Percentiles rank a stretch among this genome's conserved stretches.
phyloP scores from a whole-genome alignment of 2,113 vertebrate species.

The Bothrops jararaca region DNA sequence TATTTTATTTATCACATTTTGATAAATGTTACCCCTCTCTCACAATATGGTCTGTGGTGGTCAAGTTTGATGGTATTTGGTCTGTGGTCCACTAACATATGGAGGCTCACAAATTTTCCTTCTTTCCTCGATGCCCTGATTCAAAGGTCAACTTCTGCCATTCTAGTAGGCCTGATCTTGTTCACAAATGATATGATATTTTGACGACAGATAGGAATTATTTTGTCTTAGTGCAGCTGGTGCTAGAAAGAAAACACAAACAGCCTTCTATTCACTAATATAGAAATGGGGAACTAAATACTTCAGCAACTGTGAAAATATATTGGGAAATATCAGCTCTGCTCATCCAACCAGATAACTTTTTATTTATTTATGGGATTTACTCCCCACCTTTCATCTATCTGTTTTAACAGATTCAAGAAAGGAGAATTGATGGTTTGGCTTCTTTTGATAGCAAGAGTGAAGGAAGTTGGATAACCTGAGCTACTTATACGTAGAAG shows the following conservation, averaged over 20 bases:
- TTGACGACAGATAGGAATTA: background rate
- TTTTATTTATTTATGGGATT: background rate
- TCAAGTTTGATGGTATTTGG: no score
- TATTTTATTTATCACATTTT: background rate
- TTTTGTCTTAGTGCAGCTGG: background rate
- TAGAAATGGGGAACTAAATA: background rate
- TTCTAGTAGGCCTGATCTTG: background rate
- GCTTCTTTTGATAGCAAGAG: background rate
- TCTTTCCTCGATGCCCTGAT: background rate
- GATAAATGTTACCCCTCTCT: background rate
- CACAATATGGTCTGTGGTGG: background rate
- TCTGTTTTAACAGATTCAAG: background rate
- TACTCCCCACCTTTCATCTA: background rate
- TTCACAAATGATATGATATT: background rate
- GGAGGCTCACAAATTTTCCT: background rate
- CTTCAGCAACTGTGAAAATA: background rate
- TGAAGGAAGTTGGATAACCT: background rate
- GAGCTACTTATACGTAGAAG: background rate
- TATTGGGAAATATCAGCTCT: background rate
- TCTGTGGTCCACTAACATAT: background rate
- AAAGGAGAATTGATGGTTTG: background rate
- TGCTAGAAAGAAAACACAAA: background rate
- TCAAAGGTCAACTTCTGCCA: background rate
- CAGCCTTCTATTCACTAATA: background rate
- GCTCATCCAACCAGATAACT: background rate